Evolutionary conservation across 2,888 invertebrate genomes (phyloP), one percentile per base, ranked within the genome.

Genomic region (Harpalus rubripes): DNA sequence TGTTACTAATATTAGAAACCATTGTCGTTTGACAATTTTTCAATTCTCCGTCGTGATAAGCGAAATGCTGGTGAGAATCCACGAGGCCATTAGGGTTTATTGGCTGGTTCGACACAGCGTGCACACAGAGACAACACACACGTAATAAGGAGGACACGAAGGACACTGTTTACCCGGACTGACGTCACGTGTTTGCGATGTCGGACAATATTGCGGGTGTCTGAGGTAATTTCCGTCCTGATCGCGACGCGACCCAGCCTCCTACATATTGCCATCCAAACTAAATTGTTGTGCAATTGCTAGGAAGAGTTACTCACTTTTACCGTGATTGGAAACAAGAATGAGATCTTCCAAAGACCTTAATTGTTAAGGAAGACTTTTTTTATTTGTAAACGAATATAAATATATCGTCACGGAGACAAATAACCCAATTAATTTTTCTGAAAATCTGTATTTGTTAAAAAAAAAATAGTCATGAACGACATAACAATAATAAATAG

Each of bases 201-300:
- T 90, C 90, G 90, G 90, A 91, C 90, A 91, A 84, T 91, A 91
- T 91, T 91, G 90, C 91, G 90, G 90, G 89, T 89, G 89, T 89
- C 89, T 89, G 89, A 89, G 90, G 90, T 90, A 91, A 91, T 91
- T 90, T 91, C 91, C 91, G 90, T 88, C 86, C 86, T 87, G 87
- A 82, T 85, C 86, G 85, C 86, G 86, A 18, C 65, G 41, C 12
- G 7, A 85, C 32, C 68, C 83, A 65, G 82, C 72, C 82, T 86
- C 84, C 76, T 76, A 84, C 44, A 52, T 84, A 84, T 84, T 84
- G 61, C 84, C 76, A 26, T 56, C 52, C 58, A 74, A 74, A 74
- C 44, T 41, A 74, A 74, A 74, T 68, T 74, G 72, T 41, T 74
- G 68, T 74, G 72, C 72, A 26, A 22, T 32, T 32, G 32, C 3